These are phyloP conservation scores for Anneissia japonica DNA, from an alignment of 35 echinoderm and acorn worm species.

Conservation along the genomic window DNA sequence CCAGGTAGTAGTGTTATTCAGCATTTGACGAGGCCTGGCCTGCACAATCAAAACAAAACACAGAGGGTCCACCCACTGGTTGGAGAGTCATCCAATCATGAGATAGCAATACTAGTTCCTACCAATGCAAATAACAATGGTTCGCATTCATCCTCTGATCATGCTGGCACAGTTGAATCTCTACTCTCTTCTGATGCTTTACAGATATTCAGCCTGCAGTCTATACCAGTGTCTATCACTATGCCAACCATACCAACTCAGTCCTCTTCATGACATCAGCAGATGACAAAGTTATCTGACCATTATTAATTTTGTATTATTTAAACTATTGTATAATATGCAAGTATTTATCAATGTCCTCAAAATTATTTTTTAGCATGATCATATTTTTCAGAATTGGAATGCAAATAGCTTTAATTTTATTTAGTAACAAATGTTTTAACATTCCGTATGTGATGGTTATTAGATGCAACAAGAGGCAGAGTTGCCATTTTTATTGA, in stretches of 20 bases:
- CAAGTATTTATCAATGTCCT: too few species aligned
- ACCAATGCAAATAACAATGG: not conserved
- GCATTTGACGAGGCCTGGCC: not conserved
- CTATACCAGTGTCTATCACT: not conserved
- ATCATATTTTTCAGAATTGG: too few species aligned
- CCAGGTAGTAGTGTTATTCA: not conserved
- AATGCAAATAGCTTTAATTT: too few species aligned
- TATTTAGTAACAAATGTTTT: too few species aligned
- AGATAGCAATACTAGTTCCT: not conserved
- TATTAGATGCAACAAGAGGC: too few species aligned
- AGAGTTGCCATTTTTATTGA: too few species aligned
- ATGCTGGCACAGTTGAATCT: not conserved
- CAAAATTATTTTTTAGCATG: too few species aligned
- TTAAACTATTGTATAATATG: too few species aligned
- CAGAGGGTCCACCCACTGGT: not conserved
- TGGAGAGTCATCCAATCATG: constrained; percentile 11
- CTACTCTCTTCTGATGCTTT: not conserved
- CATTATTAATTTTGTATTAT: too few species aligned
- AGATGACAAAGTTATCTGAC: too few species aligned
- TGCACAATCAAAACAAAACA: not conserved
- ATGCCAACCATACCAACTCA: not conserved
- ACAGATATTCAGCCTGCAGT: not conserved
- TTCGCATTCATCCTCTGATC: not conserved
- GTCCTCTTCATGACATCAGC: not conserved
- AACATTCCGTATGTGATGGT: too few species aligned